These are phyloP conservation scores for Arctocebus calabarensis DNA, from an alignment of 2,797 vertebrate species.

Conservation along the genomic window DNA sequence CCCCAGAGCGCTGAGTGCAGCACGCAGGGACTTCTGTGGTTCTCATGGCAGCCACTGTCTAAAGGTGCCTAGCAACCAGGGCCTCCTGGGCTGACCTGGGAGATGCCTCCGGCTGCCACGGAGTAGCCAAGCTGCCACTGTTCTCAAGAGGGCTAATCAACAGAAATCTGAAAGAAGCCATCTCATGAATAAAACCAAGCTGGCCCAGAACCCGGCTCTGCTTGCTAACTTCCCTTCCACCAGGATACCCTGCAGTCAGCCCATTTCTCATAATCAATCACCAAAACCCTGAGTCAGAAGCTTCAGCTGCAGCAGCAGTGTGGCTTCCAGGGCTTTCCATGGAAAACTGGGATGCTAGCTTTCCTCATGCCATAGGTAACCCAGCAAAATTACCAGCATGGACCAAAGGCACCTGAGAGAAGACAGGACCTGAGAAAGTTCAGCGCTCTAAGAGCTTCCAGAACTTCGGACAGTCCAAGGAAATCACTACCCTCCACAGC, in stretches of 20 bases:
- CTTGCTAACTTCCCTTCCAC: constrained; percentile 21
- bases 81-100: constrained; percentile 36
- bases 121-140: constrained; percentile 33
- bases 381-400: constrained; percentile 1
- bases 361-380: constrained; percentile 6
- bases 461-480: not conserved
- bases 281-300: not conserved
- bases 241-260: not conserved
- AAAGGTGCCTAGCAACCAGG: constrained; percentile 64
- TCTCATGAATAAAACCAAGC: not conserved
- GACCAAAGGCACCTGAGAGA: not conserved
- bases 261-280: not conserved
- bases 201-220: not conserved
- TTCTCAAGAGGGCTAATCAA: constrained; percentile 76
- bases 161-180: constrained; percentile 37
- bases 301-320: not conserved
- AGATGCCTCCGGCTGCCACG: not conserved
- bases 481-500: not conserved
- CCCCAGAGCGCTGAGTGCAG: not conserved
- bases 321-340: constrained; percentile 13
- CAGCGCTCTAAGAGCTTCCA: not conserved
- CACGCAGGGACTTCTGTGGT: not conserved
- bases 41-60: constrained; percentile 29
- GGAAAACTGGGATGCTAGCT: not conserved
- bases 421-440: not conserved